A percentile compares a stretch with the other conserved stretches of the same genome.
These are phyloP conservation scores for Rhipidura dahli DNA, from an alignment of 2,113 vertebrate species.

Conservation along the genomic window DNA sequence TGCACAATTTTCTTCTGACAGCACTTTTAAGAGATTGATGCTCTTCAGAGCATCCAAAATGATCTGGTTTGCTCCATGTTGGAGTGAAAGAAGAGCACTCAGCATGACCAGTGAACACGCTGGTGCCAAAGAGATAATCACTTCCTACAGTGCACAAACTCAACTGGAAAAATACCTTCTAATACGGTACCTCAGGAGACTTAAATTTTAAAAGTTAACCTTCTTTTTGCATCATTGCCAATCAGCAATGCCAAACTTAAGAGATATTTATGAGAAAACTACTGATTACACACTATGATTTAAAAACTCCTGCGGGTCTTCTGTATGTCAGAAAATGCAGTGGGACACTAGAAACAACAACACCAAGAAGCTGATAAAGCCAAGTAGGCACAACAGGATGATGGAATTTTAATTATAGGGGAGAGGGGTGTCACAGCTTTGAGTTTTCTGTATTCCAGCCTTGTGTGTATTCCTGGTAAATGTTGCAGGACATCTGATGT, in stretches of 20 bases:
- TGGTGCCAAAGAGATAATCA: neutral
- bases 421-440: neutral
- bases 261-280: neutral
- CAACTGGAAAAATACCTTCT: neutral
- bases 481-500: neutral
- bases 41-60: neutral
- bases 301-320: neutral
- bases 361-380: neutral
- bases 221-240: neutral
- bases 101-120: neutral
- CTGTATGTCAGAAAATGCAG: neutral
- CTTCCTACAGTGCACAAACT: neutral
- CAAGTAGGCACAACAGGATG: neutral
- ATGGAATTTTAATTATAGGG: neutral
- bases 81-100: neutral
- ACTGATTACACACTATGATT: neutral
- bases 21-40: neutral
- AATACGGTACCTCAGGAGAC: neutral
- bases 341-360: neutral
- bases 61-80: rapidly evolving
- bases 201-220: neutral
- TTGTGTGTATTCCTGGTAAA: neutral
- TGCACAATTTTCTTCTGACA: neutral
- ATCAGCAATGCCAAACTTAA: neutral
- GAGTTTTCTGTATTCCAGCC: neutral